phyloP scores from a whole-genome alignment of 2,888 invertebrate genomes.

The Phengaris arion region DNA sequence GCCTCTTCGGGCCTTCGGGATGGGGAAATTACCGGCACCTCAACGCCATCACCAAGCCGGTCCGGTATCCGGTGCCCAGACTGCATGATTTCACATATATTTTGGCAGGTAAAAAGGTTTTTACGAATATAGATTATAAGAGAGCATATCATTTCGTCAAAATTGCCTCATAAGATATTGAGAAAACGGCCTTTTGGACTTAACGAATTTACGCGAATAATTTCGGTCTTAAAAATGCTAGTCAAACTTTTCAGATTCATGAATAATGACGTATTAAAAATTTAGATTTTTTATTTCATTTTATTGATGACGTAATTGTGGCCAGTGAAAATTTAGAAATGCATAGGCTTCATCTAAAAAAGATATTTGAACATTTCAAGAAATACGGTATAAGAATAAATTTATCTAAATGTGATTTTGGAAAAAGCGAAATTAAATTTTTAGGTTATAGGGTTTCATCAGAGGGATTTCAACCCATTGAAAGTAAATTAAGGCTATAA shows the following conservation, averaged over 20 bases:
- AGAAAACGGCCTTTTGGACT: background rate
- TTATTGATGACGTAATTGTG: background rate
- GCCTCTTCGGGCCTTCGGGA: too few relatives aligned
- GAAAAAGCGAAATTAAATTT: background rate
- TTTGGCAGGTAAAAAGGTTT: background rate
- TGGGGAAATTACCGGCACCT: background rate
- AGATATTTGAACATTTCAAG: background rate
- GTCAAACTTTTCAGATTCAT: background rate
- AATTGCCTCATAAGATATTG: background rate
- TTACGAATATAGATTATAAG: background rate
- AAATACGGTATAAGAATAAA: background rate
- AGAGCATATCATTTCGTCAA: background rate
- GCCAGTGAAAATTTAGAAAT: background rate
- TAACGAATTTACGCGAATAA: background rate
- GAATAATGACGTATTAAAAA: background rate
- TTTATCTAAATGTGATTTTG: background rate
- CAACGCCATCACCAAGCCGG: too few relatives aligned
- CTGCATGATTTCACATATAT: too few relatives aligned
- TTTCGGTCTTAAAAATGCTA: background rate
- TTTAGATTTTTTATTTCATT: background rate
- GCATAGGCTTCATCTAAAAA: background rate
- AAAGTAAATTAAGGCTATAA: slow-evolving; percentile 33
- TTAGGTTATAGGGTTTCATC: background rate
- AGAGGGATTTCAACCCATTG: slow-evolving; percentile 39
- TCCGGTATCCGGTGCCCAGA: too few relatives aligned